Evolutionary conservation across 2,888 invertebrate genomes (phyloP).

Genomic region (Marasmarcha lunaedactyla): DNA sequence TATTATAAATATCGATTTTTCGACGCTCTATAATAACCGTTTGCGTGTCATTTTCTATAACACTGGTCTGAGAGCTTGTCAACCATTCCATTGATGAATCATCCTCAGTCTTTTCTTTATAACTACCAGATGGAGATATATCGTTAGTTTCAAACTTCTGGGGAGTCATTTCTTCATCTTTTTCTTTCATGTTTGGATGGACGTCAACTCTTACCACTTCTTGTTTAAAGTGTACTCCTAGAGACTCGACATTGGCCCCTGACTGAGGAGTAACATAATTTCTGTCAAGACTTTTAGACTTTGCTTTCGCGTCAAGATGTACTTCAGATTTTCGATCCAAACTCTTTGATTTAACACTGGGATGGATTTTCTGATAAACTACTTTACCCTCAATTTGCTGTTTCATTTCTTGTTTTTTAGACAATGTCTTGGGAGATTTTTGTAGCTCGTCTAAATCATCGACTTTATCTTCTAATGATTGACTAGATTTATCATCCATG

Average conservation of each 20-base stretch:
- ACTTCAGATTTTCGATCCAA: conserved; percentile 73
- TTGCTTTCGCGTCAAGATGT: conserved; percentile 68
- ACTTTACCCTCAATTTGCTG: conserved; percentile 75
- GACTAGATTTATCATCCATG: conserved; percentile 72
- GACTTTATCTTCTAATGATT: conserved; percentile 73
- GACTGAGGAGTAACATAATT: conserved; percentile 64
- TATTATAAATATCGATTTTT: conserved; percentile 72
- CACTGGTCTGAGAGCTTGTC: conserved; percentile 51
- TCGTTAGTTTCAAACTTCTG: conserved; percentile 31
- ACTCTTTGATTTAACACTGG: conserved; percentile 74
- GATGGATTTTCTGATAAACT: conserved; percentile 68
- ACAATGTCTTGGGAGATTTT: conserved; percentile 71
- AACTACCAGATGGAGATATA: conserved; percentile 46
- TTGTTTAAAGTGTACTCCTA: conserved; percentile 58
- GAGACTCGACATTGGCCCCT: conserved; percentile 32
- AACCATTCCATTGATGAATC: conserved; percentile 63
- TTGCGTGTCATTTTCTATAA: conserved; percentile 70
- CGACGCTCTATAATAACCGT: conserved; percentile 72
- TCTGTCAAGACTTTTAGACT: conserved; percentile 77
- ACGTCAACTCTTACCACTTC: conserved; percentile 62
- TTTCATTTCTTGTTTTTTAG: conserved; percentile 72
- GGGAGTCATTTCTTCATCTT: conserved; percentile 19
- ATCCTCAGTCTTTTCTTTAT: conserved; percentile 54
- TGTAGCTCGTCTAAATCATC: conserved; percentile 67
- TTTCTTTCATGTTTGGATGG: conserved; percentile 43